Evolutionary conservation across 2,888 invertebrate genomes (phyloP).

Genomic region (Himalopsyche tibetana): DNA sequence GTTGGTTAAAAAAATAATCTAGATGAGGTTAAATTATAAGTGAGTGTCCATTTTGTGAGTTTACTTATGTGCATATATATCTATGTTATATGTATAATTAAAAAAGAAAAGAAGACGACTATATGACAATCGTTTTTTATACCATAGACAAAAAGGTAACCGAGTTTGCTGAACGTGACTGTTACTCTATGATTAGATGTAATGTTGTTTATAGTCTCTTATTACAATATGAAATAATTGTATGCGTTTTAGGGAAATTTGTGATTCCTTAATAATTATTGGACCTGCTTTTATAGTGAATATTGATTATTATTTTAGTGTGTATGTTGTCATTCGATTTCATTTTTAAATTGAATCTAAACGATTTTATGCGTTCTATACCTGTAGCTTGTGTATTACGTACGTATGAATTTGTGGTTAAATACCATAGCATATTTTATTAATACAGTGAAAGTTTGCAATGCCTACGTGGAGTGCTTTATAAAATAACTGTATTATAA

Average conservation of each 20-base stretch:
- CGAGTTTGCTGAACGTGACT: slow-evolving; percentile 37
- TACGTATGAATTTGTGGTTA: neutral
- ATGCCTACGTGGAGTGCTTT: neutral
- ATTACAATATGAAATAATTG: slow-evolving; percentile 40
- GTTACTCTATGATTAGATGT: slow-evolving; percentile 38
- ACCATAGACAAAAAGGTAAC: slow-evolving; percentile 47
- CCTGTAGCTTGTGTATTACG: neutral
- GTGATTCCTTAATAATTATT: slow-evolving; percentile 38
- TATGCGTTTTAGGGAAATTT: slow-evolving; percentile 28
- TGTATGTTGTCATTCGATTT: slow-evolving; percentile 42
- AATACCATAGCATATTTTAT: too few species aligned
- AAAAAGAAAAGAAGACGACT: slow-evolving; percentile 33
- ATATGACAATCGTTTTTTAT: slow-evolving; percentile 54
- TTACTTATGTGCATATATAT: slow-evolving; percentile 36
- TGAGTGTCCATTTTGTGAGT: slow-evolving; percentile 43
- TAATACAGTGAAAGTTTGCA: neutral
- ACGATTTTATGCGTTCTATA: slow-evolving; percentile 7
- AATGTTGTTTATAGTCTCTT: slow-evolving; percentile 28
- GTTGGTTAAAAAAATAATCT: slow-evolving; percentile 41
- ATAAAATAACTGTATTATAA: too few species aligned
- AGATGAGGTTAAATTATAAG: slow-evolving; percentile 31
- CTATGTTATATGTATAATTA: slow-evolving; percentile 29
- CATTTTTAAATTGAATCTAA: slow-evolving; percentile 40
- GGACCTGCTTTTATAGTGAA: slow-evolving; percentile 41
- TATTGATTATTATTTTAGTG: slow-evolving; percentile 37